phyloP scores from a whole-genome alignment of 2,113 vertebrate species.

The Osmerus mordax region DNA sequence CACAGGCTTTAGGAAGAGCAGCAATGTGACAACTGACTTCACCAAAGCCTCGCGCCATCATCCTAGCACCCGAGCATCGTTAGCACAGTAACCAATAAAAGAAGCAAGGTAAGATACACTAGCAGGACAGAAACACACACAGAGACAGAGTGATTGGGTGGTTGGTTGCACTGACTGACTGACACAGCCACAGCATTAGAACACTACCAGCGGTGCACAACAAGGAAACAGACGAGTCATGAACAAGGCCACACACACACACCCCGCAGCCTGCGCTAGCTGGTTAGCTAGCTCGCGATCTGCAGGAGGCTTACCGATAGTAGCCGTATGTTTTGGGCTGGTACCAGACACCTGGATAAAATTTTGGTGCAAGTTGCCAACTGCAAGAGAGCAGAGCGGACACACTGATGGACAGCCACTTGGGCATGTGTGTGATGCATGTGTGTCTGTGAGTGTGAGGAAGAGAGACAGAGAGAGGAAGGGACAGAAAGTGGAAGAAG shows the following conservation, averaged over 20 bases:
- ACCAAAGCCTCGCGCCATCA: constrained; percentile 29
- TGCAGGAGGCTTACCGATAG: constrained; percentile 73
- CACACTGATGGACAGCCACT: constrained; percentile 61
- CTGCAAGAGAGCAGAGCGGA: constrained; percentile 76
- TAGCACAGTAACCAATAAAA: not conserved
- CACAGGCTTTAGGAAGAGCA: constrained; percentile 21
- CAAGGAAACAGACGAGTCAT: constrained; percentile 5
- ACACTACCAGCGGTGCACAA: not conserved
- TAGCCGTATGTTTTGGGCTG: constrained; percentile 82
- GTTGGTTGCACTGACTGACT: constrained; percentile 26
- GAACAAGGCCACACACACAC: constrained; percentile 25
- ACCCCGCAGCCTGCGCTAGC: constrained; percentile 21
- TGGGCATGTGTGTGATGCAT: not conserved
- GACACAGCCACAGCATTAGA: constrained; percentile 12
- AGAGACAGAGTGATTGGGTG: not conserved
- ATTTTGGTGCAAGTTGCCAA: constrained; percentile 79
- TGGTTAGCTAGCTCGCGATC: constrained; percentile 27
- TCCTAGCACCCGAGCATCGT: not conserved
- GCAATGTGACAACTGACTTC: constrained; percentile 14
- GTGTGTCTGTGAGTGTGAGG: not conserved
- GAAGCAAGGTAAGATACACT: not conserved
- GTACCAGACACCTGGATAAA: constrained; percentile 77
- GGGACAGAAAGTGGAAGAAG: not conserved
- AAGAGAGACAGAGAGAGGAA: constrained; percentile 16
- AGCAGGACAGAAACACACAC: not conserved